Conservation (phyloP, 2,888 invertebrate genomes). For the Ecliptopera silaceata region DNA sequence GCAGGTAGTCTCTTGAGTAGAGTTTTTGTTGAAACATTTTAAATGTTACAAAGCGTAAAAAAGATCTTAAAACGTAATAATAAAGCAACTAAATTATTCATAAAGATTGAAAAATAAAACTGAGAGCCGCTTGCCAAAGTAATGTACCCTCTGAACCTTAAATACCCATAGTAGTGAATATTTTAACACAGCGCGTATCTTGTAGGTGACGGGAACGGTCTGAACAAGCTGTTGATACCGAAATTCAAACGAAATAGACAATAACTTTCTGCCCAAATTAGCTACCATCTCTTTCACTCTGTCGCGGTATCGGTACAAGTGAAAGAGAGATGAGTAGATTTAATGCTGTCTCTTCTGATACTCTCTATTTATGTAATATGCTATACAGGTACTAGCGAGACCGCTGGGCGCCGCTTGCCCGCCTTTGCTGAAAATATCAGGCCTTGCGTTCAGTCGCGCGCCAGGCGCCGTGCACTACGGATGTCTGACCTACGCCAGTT, state of each 20-base stretch:
- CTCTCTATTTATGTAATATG: constrained; percentile 43
- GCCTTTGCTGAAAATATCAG: constrained; percentile 31
- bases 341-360: constrained; percentile 35
- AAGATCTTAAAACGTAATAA: background rate
- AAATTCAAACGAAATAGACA: constrained; percentile 30
- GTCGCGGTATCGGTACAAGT: constrained; percentile 16
- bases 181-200: constrained; percentile 33
- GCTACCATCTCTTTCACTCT: constrained; percentile 25
- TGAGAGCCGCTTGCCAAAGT: constrained; percentile 7
- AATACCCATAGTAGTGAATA: constrained; percentile 37
- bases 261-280: constrained; percentile 16
- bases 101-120: constrained; percentile 12
- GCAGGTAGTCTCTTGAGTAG: too few species aligned
- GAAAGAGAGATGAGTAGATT: constrained; percentile 39
- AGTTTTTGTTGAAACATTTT: too few species aligned
- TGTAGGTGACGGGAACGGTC: constrained; percentile 33
- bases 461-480: constrained; percentile 48
- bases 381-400: constrained; percentile 59
- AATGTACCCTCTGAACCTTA: constrained; percentile 18
- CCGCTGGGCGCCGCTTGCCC: constrained; percentile 63
- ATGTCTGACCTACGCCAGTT: constrained; percentile 43
- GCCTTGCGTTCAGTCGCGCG: constrained; percentile 60
- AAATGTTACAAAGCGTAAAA: background rate
- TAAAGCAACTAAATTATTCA: constrained; percentile 9
- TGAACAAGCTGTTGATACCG: constrained; percentile 35